A percentile compares a stretch with the other conserved stretches of the same genome.
These are phyloP conservation scores for Odontamblyopus lacepedii DNA, from an alignment of 2,797 vertebrate genomes.

Conservation along the genomic window DNA sequence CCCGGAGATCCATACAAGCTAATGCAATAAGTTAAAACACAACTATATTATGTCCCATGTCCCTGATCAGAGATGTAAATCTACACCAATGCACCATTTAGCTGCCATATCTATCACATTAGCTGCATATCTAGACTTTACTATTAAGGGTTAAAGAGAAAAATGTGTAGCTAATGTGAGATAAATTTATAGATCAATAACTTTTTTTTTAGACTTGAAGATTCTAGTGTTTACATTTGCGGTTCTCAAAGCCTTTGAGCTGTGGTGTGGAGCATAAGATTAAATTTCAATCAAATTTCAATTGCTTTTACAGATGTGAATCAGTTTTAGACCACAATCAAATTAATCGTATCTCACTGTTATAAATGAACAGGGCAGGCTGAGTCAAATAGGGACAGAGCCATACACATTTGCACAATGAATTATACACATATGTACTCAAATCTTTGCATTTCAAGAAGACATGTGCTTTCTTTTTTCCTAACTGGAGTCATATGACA, in stretches of 20 bases:
- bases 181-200: neutral
- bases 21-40: no score
- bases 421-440: conserved; percentile 12
- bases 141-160: neutral
- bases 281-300: conserved; percentile 4
- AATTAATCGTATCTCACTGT: neutral
- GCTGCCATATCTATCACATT: no score
- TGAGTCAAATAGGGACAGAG: conserved; percentile 24
- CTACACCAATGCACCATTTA: no score
- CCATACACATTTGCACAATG: conserved; percentile 30
- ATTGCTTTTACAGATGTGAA: conserved; percentile 10
- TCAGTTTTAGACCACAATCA: conserved; percentile 3
- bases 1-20: no score
- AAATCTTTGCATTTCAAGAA: conserved; percentile 38
- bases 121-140: neutral
- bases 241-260: conserved; percentile 3
- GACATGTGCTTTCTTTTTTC: conserved; percentile 23
- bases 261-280: neutral
- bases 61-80: no score
- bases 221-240: conserved; percentile 4
- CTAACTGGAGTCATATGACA: conserved; percentile 27
- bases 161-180: neutral
- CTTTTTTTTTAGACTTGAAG: neutral
- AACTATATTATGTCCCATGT: no score
- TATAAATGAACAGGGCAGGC: conserved; percentile 7